Percentiles rank a stretch among this genome's conserved stretches.
These are phyloP conservation scores for Panthera tigris DNA, from an alignment of 2,113 vertebrate species.

Conservation along the genomic window DNA sequence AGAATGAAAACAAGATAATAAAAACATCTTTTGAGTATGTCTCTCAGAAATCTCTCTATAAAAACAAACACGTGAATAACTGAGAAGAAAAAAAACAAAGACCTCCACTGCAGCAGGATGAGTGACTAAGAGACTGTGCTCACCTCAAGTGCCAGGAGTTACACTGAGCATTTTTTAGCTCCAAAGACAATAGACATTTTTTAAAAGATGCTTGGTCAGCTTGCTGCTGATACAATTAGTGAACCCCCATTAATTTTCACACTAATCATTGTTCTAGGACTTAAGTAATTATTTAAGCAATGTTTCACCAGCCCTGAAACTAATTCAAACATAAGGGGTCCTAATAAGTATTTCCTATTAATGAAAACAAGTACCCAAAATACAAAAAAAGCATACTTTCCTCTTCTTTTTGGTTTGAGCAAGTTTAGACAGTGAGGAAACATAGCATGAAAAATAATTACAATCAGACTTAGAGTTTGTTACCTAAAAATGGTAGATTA, in stretches of 20 bases:
- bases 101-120: neutral
- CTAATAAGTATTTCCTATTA: neutral
- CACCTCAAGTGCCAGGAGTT: neutral
- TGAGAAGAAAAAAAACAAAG: neutral
- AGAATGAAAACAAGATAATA: neutral
- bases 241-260: neutral
- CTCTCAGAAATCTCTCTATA: slow-evolving; percentile 9
- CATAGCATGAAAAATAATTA: neutral
- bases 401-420: neutral
- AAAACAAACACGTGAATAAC: neutral
- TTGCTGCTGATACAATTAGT: neutral
- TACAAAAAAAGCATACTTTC: neutral
- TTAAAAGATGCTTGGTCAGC: neutral
- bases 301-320: neutral
- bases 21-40: neutral
- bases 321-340: neutral
- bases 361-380: neutral
- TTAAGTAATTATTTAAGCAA: slow-evolving; percentile 13
- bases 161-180: neutral
- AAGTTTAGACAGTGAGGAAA: neutral
- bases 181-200: neutral
- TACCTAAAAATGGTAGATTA: neutral
- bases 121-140: neutral
- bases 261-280: neutral
- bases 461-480: neutral